These are phyloP conservation scores for Amphiprion ocellaris DNA, from an alignment of 2,113 vertebrate genomes.

Conservation along the genomic window DNA sequence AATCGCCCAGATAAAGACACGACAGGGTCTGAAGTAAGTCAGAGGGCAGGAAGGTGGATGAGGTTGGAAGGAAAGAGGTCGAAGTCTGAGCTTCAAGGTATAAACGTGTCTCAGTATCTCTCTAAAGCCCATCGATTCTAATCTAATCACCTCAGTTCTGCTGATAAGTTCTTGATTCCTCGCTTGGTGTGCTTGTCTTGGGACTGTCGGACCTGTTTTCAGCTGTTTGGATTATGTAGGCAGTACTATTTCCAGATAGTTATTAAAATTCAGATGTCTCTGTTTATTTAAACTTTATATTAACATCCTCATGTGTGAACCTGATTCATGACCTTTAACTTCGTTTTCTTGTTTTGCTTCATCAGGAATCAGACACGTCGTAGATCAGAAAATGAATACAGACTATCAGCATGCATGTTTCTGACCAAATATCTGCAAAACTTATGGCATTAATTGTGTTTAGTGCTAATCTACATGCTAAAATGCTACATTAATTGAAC, in stretches of 20 bases:
- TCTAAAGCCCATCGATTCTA: background rate
- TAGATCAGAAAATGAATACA: background rate
- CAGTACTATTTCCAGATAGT: no score
- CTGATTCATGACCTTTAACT: conserved; percentile 9
- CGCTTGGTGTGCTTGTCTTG: background rate
- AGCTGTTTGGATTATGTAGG: background rate
- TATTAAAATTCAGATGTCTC: no score
- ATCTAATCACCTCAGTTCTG: conserved; percentile 12
- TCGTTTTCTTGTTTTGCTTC: background rate
- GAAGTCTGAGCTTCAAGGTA: conserved; percentile 57
- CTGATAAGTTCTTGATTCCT: conserved; percentile 27
- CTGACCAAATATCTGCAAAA: no score
- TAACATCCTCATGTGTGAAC: background rate
- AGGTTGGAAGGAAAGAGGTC: conserved; percentile 57
- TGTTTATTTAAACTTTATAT: no score
- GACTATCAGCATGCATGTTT: background rate
- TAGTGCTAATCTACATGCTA: no score
- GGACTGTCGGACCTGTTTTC: background rate
- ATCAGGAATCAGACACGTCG: background rate
- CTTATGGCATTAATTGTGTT: no score
- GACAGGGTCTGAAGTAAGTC: conserved; percentile 3
- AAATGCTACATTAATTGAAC: no score
- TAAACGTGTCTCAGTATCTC: conserved; percentile 17
- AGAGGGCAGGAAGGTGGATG: background rate
- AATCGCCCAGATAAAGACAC: conserved; percentile 14